Conservation (phyloP, 2,113 vertebrate genomes). For the Ochotona princeps region DNA sequence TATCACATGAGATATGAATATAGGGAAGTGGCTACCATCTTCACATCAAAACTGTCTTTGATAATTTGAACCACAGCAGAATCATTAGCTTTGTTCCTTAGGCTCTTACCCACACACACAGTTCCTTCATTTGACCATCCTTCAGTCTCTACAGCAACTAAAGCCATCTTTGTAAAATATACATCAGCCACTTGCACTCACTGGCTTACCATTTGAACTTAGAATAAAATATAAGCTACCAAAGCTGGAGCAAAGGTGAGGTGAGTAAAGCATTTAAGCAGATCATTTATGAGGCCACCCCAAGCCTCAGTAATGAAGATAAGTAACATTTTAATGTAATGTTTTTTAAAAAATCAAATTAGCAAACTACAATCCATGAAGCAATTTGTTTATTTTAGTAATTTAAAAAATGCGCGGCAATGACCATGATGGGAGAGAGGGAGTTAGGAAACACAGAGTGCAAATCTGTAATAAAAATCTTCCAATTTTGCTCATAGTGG, state of each 20-base stretch:
- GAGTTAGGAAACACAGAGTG: background rate
- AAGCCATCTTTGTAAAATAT: slow-evolving; percentile 28
- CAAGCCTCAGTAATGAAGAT: slow-evolving; percentile 6
- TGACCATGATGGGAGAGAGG: background rate
- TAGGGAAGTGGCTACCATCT: background rate
- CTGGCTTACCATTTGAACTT: slow-evolving; percentile 29
- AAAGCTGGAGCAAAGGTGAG: background rate
- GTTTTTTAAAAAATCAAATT: background rate
- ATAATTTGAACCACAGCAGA: background rate
- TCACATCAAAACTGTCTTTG: background rate
- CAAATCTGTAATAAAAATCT: background rate
- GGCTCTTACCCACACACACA: background rate
- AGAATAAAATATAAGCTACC: slow-evolving; percentile 18
- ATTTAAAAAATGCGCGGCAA: slow-evolving; percentile 24
- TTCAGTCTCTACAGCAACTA: background rate
- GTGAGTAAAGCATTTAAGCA: background rate
- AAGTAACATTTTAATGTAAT: background rate
- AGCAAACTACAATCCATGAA: background rate
- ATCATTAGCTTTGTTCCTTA: background rate
- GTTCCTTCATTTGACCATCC: background rate
- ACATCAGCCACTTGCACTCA: background rate
- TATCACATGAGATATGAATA: background rate
- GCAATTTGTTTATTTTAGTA: background rate
- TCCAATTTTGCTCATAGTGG: background rate
- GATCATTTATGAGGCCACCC: background rate